Evolutionary conservation across 2,888 invertebrate genomes (phyloP).

Genomic region (Glyphotaelius pellucidus): DNA sequence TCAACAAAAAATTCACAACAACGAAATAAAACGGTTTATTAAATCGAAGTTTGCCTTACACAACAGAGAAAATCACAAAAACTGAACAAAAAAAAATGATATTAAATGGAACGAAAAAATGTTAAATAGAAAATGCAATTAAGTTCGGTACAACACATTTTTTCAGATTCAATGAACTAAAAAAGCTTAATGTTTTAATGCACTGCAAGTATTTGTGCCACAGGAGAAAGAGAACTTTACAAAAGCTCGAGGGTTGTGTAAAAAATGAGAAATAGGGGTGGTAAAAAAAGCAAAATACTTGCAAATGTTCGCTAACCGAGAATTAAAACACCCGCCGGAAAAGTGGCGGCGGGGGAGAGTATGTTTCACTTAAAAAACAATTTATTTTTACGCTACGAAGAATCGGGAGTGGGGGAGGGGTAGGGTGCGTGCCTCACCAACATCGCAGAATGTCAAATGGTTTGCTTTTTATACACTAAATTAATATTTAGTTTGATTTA

Average conservation of each 20-base stretch:
- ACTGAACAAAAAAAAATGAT: not conserved
- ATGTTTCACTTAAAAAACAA: slow-evolving; percentile 66
- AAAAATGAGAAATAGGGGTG: slow-evolving; percentile 9
- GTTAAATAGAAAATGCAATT: too few species aligned
- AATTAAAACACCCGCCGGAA: slow-evolving; percentile 61
- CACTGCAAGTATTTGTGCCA: not conserved
- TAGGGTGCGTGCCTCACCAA: not conserved
- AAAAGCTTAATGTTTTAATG: not conserved
- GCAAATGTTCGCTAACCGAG: slow-evolving; percentile 53
- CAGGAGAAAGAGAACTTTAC: not conserved
- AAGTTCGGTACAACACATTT: not conserved
- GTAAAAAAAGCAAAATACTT: slow-evolving; percentile 35
- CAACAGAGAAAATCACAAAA: not conserved
- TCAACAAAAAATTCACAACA: not conserved
- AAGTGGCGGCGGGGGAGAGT: slow-evolving; percentile 56
- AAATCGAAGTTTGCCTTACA: not conserved
- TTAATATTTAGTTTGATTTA: too few species aligned
- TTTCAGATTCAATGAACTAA: slow-evolving; percentile 37
- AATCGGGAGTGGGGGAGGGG: not conserved
- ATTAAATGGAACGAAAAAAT: not conserved
- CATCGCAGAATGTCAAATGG: not conserved
- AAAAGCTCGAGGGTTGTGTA: not conserved
- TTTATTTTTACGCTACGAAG: slow-evolving; percentile 63
- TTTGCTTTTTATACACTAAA: not conserved
- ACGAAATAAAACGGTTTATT: not conserved